These are phyloP conservation scores for Ivindomyrus marchei DNA, from an alignment of 2,113 vertebrate genomes.

Conservation along the genomic window DNA sequence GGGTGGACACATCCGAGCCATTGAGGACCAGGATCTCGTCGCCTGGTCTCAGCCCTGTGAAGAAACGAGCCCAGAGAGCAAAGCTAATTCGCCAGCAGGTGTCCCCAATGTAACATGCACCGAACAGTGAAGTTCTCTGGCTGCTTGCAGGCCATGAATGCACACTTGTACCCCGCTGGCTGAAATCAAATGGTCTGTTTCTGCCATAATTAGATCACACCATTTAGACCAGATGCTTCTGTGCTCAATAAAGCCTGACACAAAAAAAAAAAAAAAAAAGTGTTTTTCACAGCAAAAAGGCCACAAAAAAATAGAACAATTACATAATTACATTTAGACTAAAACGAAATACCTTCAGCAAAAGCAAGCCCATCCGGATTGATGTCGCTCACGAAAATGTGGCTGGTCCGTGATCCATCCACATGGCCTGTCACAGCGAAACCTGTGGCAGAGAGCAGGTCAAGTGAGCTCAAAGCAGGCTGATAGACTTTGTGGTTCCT, in stretches of 20 bases:
- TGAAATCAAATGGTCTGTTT: not conserved
- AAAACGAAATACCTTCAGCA: conserved; percentile 59
- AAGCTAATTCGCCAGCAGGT: not conserved
- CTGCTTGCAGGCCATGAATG: not conserved
- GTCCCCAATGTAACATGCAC: not conserved
- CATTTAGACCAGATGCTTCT: not conserved
- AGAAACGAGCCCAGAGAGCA: not conserved
- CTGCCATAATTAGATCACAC: not conserved
- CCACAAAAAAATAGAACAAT: not conserved
- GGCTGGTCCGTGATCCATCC: conserved; percentile 63
- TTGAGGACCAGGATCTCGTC: conserved; percentile 80
- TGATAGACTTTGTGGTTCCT: not conserved
- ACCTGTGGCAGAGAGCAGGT: conserved; percentile 51
- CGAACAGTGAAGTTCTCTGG: not conserved
- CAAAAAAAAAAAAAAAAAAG: not conserved
- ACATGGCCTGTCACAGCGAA: conserved; percentile 84
- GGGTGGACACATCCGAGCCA: conserved; percentile 62
- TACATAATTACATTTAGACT: not conserved
- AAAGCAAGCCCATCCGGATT: conserved; percentile 68
- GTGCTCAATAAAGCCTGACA: not conserved
- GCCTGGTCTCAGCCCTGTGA: conserved; percentile 75
- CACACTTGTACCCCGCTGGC: not conserved
- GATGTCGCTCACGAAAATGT: conserved; percentile 77
- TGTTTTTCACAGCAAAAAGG: not conserved
- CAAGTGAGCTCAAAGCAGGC: not conserved